Evolutionary conservation across 2,113 vertebrate species (phyloP), one percentile per base, ranked within the genome.

Genomic region (Daphoenositta chrysoptera): DNA sequence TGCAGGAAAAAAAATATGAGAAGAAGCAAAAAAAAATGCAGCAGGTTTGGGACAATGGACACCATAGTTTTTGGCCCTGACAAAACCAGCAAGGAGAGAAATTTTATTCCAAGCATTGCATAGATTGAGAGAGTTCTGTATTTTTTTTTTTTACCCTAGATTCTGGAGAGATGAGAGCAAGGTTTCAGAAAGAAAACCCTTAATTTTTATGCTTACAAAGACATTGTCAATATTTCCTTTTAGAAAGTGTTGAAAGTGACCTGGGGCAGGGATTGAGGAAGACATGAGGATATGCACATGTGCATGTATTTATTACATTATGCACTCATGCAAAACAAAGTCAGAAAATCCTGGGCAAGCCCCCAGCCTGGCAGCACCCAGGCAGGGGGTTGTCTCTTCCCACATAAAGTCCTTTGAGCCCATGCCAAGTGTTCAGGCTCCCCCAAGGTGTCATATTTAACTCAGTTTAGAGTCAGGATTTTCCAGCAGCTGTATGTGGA

Each of bases 281-380:
- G 2, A 9, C 9, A 68, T 56, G 51, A 60, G 47, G 4, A 53
- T 35, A 54, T 31, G 26, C 30, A 54, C 4, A 13, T 45, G 2
- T 42, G 13, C 26, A 47, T 63, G 15, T 24, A 45, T 77, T 80
- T 83, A 48, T 78, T 78, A 71, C 30, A 35, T 45, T 27, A 42
- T 1, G 0, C 15, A 57, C 4, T 64, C 26, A 42, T 6, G 35
- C 31, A 79, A 89, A 79, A 53, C 0, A 0, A 78, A 71, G 47
- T 33, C 40, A 79, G 16, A 64, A 87, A 64, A 71, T 47, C 56
- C 51, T 39, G 13, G n/a, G 21, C 64, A 86, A 93, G 31, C 18
- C 39, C 21, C 22, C 8, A 68, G 10, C 31, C 53, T 48, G 58
- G 48, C 28, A 94, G 50, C 10, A 64, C 35, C 31, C 20, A 26